phyloP scores from a whole-genome alignment of 2,888 invertebrate species.

The Dasypogon diadema region DNA sequence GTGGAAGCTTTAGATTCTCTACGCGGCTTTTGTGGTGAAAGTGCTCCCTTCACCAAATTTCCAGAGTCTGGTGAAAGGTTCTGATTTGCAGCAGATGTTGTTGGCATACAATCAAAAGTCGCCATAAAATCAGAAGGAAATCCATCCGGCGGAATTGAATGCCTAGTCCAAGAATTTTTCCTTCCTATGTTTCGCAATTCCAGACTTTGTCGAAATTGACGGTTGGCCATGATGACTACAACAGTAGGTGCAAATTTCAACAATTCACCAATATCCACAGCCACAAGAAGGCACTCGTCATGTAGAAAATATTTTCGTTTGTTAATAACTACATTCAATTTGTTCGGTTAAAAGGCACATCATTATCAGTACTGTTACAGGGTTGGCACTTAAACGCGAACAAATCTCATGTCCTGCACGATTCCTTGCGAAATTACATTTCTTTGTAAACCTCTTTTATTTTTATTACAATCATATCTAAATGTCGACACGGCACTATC shows the following conservation, averaged over 20 bases:
- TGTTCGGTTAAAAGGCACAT: neutral
- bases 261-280: slow-evolving; percentile 16
- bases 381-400: slow-evolving; percentile 24
- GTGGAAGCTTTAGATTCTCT: slow-evolving; percentile 63
- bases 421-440: slow-evolving; percentile 6
- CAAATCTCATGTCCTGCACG: neutral
- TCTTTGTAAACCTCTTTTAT: neutral
- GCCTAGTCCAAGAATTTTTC: slow-evolving; percentile 64
- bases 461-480: neutral
- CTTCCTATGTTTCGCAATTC: slow-evolving; percentile 19
- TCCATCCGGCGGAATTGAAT: slow-evolving; percentile 65
- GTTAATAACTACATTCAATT: neutral
- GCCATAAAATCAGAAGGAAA: slow-evolving; percentile 65
- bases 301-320: neutral
- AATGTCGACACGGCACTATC: slow-evolving; percentile 10
- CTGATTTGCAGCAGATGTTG: slow-evolving; percentile 39
- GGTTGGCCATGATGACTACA: slow-evolving; percentile 29
- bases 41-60: neutral
- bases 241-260: neutral
- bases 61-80: slow-evolving; percentile 34
- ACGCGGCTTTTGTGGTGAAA: slow-evolving; percentile 56
- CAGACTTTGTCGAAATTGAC: slow-evolving; percentile 26
- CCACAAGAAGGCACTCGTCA: slow-evolving; percentile 36
- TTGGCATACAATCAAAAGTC: slow-evolving; percentile 60
- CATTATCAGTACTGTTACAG: neutral